These are phyloP conservation scores for Natrix natrix DNA, from an alignment of 2,797 vertebrate genomes.

Conservation along the genomic window DNA sequence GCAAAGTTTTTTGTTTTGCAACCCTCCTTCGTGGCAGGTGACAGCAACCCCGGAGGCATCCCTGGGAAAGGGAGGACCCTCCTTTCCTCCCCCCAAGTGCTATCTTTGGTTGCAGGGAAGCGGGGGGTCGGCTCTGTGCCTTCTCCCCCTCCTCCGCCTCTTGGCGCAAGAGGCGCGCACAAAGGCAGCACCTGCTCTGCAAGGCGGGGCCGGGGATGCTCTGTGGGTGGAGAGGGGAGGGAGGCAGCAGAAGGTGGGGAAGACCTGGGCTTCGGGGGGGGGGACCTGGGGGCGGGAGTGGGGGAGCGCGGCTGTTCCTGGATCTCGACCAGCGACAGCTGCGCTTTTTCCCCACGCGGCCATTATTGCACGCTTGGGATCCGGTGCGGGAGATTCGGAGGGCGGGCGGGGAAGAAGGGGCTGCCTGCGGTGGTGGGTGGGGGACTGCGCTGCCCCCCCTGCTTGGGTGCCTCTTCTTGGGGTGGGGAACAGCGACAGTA, in stretches of 20 bases:
- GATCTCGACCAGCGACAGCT: neutral
- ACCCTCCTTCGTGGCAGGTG: neutral
- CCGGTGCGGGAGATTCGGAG: neutral
- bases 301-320: neutral
- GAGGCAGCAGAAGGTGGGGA: neutral
- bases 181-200: neutral
- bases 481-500: neutral
- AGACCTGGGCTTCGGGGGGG: neutral
- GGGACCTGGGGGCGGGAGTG: too few species aligned
- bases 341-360: neutral
- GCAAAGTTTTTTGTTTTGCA: neutral
- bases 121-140: neutral
- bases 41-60: neutral
- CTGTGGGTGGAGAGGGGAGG: accelerated
- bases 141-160: neutral
- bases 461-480: neutral
- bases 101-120: neutral
- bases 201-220: neutral
- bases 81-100: neutral
- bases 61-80: neutral
- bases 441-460: neutral
- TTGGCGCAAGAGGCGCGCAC: neutral
- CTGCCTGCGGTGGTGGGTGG: neutral
- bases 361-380: neutral
- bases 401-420: neutral